Base-by-base conservation (phyloP, 2,113 vertebrate genomes). In the Malaclemys terrapin region DNA sequence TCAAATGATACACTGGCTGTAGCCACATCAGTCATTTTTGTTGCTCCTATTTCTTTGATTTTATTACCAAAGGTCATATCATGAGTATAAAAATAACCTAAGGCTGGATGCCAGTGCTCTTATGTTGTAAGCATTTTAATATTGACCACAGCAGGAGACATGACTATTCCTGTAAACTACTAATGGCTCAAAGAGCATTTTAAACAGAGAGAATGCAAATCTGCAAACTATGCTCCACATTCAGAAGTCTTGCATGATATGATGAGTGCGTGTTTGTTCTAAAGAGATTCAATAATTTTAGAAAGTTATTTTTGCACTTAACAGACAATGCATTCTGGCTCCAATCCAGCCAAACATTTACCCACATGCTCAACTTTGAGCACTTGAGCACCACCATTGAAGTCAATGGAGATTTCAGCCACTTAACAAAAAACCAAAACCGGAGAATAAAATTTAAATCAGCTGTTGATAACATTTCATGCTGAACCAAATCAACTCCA, bases 341-440 rank as follows among this genome's bases (percentile, higher is more conserved):
- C 38, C 14, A 81, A 75, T 47, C 57, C 24, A 9, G 12, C 29
- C 1, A 78, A 56, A 75, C 9, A 27, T n/a, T 82, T 25, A 42
- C 25, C 27, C 1, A 6, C 84, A 50, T 0, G 2, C 50, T 78
- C 49, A 22, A 31, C 31, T 29, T 54, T 13, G 19, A 14, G n/a
- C 29, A 24, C 6, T 14, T 27, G 42, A 0, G 0, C 9, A 2
- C 45, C 45, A 31, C 50, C 47, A 1, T 1, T 80, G n/a, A 10
- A 53, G 24, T 29, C 31, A 8, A 78, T 42, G 53, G 65, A 72
- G n/a, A 72, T 47, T 81, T 38, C 87, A 80, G 4, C 10, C 22
- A 42, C 19, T 38, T 47, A 52, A 79, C n/a, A 80, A 62, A 82
- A 53, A 54, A 88, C 14, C 12, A 38, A 50, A 72, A 20, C 8